Percentiles rank a stretch among this genome's conserved stretches.
Evolutionary conservation across 2,888 invertebrate genomes (phyloP).

Genomic region (Polyommatus iphigenia): DNA sequence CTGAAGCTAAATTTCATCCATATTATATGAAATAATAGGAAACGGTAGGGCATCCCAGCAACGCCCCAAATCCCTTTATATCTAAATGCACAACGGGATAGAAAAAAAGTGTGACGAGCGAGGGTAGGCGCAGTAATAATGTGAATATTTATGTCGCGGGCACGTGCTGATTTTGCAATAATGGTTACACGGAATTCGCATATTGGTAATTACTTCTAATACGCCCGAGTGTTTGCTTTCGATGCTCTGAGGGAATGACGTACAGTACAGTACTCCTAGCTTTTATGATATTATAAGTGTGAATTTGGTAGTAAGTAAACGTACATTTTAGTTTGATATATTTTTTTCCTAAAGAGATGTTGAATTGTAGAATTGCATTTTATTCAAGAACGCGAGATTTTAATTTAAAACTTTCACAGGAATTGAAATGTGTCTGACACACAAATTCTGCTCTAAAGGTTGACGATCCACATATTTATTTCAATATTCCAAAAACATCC

Average conservation of each 20-base stretch:
- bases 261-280: not conserved
- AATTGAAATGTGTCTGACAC: not conserved
- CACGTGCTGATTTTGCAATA: constrained; percentile 73
- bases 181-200: constrained; percentile 72
- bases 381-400: not conserved
- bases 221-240: constrained; percentile 43
- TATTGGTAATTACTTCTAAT: constrained; percentile 67
- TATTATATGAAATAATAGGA: constrained; percentile 78
- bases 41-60: constrained; percentile 69
- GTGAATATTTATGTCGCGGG: constrained; percentile 74
- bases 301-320: not conserved
- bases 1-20: constrained; percentile 77
- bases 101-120: constrained; percentile 61
- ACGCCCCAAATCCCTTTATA: constrained; percentile 71
- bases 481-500: constrained; percentile 16
- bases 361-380: too few species aligned
- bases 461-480: constrained; percentile 1
- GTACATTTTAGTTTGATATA: not conserved
- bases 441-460: not conserved
- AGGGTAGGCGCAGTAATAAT: constrained; percentile 65
- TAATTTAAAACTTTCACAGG: not conserved
- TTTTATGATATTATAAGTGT: not conserved
- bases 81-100: constrained; percentile 75
- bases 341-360: not conserved
- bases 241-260: not conserved